phyloP scores from a whole-genome alignment of 2,113 vertebrate genomes.

The Trogon surrucura region DNA sequence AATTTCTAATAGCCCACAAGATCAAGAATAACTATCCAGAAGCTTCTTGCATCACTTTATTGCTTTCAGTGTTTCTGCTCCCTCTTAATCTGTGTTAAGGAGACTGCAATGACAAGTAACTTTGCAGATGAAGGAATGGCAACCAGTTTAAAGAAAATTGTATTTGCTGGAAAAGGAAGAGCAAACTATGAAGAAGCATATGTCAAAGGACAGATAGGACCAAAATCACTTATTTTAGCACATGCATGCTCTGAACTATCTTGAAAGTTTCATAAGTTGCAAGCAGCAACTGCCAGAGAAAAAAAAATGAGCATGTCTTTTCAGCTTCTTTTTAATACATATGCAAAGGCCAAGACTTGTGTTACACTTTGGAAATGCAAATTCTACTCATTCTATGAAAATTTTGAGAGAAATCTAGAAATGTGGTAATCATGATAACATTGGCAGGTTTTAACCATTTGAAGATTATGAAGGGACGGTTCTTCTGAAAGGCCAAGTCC shows the following conservation, averaged over 20 bases:
- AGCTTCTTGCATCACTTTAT: background rate
- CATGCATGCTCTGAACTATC: background rate
- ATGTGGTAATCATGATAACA: background rate
- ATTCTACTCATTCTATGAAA: background rate
- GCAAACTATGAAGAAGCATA: fast-evolving
- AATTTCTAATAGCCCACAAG: background rate
- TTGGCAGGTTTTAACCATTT: background rate
- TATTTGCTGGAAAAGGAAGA: background rate
- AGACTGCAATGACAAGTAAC: background rate
- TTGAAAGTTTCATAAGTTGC: background rate
- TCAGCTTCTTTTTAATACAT: background rate
- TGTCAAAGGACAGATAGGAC: background rate
- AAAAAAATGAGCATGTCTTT: background rate
- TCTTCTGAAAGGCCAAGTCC: background rate
- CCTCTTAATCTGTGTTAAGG: background rate
- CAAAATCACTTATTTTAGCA: background rate
- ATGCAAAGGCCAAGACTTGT: background rate
- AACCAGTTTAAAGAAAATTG: background rate
- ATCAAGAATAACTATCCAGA: background rate
- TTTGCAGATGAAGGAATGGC: background rate
- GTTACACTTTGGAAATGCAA: background rate
- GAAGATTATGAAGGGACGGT: background rate
- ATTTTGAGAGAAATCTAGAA: background rate
- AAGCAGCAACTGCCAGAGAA: background rate
- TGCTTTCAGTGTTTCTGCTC: background rate